Conservation (phyloP, 2,797 vertebrate species). For the Heterohyrax brucei region DNA sequence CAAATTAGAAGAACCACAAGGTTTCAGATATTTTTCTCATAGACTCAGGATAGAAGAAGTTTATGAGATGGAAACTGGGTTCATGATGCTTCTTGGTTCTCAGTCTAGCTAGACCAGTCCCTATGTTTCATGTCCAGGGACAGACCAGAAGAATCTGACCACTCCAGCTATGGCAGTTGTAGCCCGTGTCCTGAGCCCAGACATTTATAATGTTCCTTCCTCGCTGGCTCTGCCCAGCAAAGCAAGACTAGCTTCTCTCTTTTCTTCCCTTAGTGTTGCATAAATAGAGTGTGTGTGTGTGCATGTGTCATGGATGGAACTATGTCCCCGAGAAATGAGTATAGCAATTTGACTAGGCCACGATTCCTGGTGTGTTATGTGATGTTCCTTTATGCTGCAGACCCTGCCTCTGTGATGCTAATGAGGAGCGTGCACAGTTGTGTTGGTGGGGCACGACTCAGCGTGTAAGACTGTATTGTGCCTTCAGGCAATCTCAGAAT, state of each 20-base stretch:
- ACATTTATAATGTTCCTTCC: neutral
- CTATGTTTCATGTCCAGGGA: neutral
- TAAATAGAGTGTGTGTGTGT: neutral
- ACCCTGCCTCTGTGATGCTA: no score
- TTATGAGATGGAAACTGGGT: neutral
- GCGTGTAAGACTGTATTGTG: no score
- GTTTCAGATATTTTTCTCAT: neutral
- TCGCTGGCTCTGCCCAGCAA: neutral
- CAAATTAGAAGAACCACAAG: neutral
- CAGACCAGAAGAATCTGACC: neutral
- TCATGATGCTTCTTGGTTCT: neutral
- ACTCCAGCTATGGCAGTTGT: neutral
- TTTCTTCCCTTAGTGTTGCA: neutral
- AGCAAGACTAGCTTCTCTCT: slow-evolving; percentile 9
- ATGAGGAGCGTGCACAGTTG: no score
- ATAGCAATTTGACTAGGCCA: no score
- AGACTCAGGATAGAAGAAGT: neutral
- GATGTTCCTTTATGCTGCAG: no score
- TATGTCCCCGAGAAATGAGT: no score
- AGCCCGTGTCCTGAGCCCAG: neutral
- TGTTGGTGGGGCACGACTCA: no score
- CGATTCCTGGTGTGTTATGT: no score
- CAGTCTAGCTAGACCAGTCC: neutral
- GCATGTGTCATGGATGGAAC: neutral
- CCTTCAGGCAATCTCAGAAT: no score